Evolutionary conservation across 23 tunicate species (phyloP).

Genomic region (Pegea sp.): DNA sequence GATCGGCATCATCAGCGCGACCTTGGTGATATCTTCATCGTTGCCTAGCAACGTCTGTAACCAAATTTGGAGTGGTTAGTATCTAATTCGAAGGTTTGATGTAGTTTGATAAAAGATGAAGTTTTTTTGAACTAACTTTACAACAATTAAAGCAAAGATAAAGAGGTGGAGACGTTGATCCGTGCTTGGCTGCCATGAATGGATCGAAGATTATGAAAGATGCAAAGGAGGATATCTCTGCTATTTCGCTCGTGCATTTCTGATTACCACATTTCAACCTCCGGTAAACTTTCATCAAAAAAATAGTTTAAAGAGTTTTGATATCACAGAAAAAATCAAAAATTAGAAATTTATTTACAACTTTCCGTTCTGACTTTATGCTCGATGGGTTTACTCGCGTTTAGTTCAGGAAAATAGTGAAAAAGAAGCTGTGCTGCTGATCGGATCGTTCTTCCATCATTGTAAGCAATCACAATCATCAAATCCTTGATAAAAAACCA

Average conservation of each 20-base stretch:
- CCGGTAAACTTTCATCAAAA: neutral
- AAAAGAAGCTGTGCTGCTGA: neutral
- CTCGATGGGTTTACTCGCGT: neutral
- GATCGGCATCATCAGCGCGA: neutral
- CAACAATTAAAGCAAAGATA: neutral
- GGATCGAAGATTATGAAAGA: neutral
- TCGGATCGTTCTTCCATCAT: neutral
- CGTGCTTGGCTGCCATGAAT: neutral
- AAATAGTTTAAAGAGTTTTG: no score
- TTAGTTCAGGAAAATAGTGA: neutral
- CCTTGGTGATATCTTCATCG: neutral
- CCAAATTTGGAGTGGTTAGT: no score
- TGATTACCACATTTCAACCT: neutral
- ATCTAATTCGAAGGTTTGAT: no score
- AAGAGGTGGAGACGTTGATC: conserved; percentile 1
- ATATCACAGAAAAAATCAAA: no score
- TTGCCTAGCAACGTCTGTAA: neutral
- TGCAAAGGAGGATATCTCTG: neutral
- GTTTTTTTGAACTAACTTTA: neutral
- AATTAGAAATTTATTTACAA: neutral
- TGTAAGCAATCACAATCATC: neutral
- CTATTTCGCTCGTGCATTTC: neutral
- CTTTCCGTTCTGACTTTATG: neutral
- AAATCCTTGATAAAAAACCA: neutral
- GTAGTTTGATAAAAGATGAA: no score